Base-by-base conservation (phyloP, 2,888 invertebrate genomes). In the Chrysodeixis includens region DNA sequence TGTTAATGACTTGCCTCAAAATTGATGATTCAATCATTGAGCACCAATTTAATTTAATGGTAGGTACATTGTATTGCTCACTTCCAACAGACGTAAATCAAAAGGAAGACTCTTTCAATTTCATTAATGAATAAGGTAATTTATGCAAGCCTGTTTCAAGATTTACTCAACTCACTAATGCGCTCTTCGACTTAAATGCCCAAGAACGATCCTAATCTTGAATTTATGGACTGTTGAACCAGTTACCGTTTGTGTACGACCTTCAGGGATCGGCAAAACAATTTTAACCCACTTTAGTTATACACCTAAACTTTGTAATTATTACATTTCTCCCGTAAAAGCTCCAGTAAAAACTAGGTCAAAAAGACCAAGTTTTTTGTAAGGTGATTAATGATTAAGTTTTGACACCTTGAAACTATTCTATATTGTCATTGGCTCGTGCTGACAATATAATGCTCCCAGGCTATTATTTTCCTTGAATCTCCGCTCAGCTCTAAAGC, bases 141-240 rank as follows among this genome's bases (percentile, higher is more conserved):
- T 46, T 57, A 26, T 65, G 8, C n/a, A 62, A 3, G 14, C 10
- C 20, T n/a, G 16, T 22, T 71, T 70, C 53, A 10, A 40, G 52
- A 54, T 52, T 49, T 30, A 30, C 20, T 54, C 30, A 32, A 44
- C 35, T 46, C 18, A 18, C 20, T 32, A 58, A 52, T 62, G 20
- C 9, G 56, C 22, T 69, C 51, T 51, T 57, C 66, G 52, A 55
- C 22, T 44, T 51, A 56, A 66, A 57, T 63, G 55, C 10, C 16
- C 53, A 60, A 76, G 59, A 62, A 69, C 53, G 44, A 70, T 63
- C 57, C 8, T 67, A 69, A 78, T 69, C 69, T 71, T 52, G 44
- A 56, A 57, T 79, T 71, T 74, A 76, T 78, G 66, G 59, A 14
- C 71, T 66, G 69, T 62, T 66, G 54, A 69, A 30, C 58, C 61